Conservation (phyloP, 2,113 vertebrate species). For the Silurus asotus region DNA sequence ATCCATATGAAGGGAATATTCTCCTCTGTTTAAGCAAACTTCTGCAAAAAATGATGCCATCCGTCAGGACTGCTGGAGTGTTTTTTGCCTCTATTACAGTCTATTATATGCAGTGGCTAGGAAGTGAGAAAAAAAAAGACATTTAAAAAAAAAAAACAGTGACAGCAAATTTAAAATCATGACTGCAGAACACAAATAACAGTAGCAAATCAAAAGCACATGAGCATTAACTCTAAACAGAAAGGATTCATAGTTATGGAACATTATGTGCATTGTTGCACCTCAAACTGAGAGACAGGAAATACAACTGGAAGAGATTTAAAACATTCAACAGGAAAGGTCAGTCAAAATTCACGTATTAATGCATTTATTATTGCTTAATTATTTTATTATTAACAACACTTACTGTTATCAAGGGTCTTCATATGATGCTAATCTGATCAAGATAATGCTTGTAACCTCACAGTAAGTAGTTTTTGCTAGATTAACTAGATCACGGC, state of each 20-base stretch:
- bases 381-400: background rate
- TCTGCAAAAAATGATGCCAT: conserved; percentile 12
- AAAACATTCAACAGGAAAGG: background rate
- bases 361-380: background rate
- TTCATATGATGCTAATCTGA: background rate
- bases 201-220: background rate
- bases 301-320: background rate
- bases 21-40: background rate
- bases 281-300: background rate
- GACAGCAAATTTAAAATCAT: background rate
- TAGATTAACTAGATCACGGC: background rate
- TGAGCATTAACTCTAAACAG: background rate
- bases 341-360: background rate
- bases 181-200: background rate
- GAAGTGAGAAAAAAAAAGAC: background rate
- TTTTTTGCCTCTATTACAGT: conserved; percentile 8
- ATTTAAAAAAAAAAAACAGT: background rate
- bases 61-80: background rate
- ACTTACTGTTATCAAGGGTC: background rate
- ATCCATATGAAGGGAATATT: background rate
- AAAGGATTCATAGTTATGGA: background rate
- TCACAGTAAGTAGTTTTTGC: background rate
- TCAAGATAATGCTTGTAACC: background rate
- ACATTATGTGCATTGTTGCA: background rate
- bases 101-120: background rate